Percentiles rank a stretch among this genome's conserved stretches.
Conservation (phyloP, 2,113 vertebrate species). For the Lucifuga dentata region DNA sequence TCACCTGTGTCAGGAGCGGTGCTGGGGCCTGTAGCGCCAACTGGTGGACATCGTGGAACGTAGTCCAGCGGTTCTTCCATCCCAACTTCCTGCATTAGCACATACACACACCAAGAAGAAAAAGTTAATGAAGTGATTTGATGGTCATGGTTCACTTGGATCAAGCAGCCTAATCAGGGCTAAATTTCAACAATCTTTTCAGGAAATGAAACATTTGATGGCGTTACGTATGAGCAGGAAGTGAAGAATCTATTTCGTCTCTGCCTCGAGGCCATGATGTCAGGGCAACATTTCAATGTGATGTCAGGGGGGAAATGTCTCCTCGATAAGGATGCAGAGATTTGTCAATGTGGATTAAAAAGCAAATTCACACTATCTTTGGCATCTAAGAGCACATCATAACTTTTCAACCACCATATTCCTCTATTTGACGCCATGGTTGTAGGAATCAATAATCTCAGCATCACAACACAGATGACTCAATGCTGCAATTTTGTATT, state of each 20-base stretch:
- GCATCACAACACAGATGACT: constrained; percentile 4
- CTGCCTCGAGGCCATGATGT: constrained; percentile 1
- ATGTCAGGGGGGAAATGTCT: constrained; percentile 6
- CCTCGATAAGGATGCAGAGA: constrained; percentile 2
- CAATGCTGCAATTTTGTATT: neutral
- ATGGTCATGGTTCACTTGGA: constrained; percentile 3
- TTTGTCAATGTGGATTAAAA: neutral
- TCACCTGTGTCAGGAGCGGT: constrained; percentile 2
- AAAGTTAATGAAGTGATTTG: neutral
- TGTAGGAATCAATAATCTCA: neutral
- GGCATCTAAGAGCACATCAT: neutral
- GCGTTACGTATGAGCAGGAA: constrained; percentile 2
- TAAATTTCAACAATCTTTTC: constrained; percentile 14
- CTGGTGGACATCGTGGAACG: too few species aligned
- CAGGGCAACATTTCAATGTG: constrained; percentile 18
- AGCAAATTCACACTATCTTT: neutral
- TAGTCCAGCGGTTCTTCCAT: too few species aligned
- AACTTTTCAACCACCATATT: neutral
- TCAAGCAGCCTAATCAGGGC: neutral
- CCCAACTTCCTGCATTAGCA: too few species aligned
- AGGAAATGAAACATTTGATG: constrained; percentile 18
- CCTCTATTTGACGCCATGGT: neutral
- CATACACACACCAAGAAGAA: neutral
- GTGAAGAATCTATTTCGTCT: constrained; percentile 15
- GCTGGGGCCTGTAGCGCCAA: constrained; percentile 9